These are phyloP conservation scores for Cryptotis parvus DNA, from an alignment of 2,113 vertebrate genomes.

Conservation along the genomic window DNA sequence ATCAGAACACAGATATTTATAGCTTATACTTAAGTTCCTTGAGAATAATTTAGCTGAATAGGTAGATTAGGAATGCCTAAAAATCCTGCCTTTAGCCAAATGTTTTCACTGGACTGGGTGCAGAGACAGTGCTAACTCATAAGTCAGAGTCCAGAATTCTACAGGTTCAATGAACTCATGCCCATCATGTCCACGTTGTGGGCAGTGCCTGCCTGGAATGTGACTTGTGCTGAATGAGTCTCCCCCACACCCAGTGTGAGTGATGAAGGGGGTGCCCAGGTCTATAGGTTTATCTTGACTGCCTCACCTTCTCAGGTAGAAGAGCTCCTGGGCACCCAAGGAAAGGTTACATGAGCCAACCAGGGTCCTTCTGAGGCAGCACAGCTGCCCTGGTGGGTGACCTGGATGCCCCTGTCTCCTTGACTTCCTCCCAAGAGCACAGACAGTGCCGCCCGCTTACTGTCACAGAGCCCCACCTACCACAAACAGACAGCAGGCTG, in stretches of 20 bases:
- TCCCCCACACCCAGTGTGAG: background rate
- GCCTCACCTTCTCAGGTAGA: no score
- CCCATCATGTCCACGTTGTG: background rate
- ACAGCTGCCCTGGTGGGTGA: background rate
- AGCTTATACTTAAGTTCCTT: background rate
- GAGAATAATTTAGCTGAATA: background rate
- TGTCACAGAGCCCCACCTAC: background rate
- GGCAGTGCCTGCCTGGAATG: background rate
- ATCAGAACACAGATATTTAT: background rate
- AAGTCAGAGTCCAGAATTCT: background rate
- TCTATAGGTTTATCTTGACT: no score
- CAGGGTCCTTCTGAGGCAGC: background rate
- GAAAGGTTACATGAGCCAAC: background rate
- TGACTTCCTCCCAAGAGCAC: background rate
- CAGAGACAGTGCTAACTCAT: fast-evolving
- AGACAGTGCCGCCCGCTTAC: no score
- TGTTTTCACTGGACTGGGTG: background rate
- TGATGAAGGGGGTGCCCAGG: background rate
- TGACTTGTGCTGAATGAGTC: no score
- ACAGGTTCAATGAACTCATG: no score
- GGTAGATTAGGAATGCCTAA: background rate
- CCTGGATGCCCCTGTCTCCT: background rate
- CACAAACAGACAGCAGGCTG: background rate
- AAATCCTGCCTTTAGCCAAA: background rate
- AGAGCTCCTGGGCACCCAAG: background rate